Evolutionary conservation across 2,113 vertebrate species (phyloP).

Genomic region (Oreotragus oreotragus): DNA sequence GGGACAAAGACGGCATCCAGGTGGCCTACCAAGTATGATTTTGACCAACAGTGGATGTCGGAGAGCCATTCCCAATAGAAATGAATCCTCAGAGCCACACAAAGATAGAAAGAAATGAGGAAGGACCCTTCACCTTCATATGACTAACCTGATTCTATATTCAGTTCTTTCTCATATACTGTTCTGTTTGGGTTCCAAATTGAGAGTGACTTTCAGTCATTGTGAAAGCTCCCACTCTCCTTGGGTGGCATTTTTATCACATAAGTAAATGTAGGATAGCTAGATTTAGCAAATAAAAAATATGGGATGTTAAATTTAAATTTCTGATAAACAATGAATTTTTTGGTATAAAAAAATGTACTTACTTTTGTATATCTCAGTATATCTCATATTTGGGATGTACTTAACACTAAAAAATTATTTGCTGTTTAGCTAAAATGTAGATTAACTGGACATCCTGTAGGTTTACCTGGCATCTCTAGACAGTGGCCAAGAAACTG

Average conservation of each 20-base stretch:
- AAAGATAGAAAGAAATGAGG: background rate
- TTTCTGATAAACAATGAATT: background rate
- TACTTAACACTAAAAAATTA: slow-evolving; percentile 14
- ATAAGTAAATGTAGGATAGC: background rate
- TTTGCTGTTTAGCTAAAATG: slow-evolving; percentile 14
- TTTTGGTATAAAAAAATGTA: background rate
- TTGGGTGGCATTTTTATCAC: background rate
- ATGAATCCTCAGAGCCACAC: background rate
- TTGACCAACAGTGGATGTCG: background rate
- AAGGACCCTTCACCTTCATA: background rate
- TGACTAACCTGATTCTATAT: background rate
- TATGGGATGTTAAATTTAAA: background rate
- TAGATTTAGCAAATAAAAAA: slow-evolving; percentile 32
- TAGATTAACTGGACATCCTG: background rate
- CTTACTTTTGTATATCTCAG: background rate
- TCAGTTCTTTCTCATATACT: background rate
- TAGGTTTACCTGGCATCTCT: slow-evolving; percentile 20
- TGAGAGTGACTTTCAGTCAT: background rate
- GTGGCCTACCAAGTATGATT: background rate
- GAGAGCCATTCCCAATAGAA: background rate
- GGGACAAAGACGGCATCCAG: background rate
- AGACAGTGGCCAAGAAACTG: background rate
- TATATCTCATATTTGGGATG: background rate
- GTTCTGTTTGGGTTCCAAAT: slow-evolving; percentile 32
- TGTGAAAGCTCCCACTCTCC: background rate